Evolutionary conservation across 2,888 invertebrate species (phyloP), one percentile per base, ranked within the genome.

Genomic region (Geotrupes spiniger): DNA sequence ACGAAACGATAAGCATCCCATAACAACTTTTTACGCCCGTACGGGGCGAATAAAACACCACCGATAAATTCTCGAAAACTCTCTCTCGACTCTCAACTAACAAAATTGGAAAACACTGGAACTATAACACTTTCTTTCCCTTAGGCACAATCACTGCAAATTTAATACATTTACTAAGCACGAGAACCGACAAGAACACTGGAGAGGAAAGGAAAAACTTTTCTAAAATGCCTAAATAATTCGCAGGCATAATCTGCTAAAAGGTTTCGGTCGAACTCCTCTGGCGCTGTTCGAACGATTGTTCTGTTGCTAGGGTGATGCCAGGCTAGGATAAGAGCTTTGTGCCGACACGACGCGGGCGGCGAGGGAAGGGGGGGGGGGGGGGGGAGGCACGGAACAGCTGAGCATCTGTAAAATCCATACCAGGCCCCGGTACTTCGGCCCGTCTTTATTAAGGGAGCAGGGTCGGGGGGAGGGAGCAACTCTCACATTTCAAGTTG

Each of bases 361-460:
- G 16, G 14, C 27, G 45, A n/a, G 46, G 50, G 48, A 49, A 36
- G 48, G 44, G 37, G 52, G 38, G 49, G 44, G 41, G 39, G 46
- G 42, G 12, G 41, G 39, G 45, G 36, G 36, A 42, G 50, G 49
- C 37, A 51, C 48, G 52, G 53, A 62, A 62, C 63, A 63, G 60
- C 58, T 61, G 62, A 63, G 61, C 60, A 60, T 59, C 59, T 60
- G 63, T 60, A 61, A 56, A 56, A 62, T 62, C 62, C 61, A 59
- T 59, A 57, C 53, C 53, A 54, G 46, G 52, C 49, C 45, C 53
- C 38, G 37, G 45, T 45, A 38, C 31, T 28, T 45, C 31, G 10
- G 38, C 45, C 38, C 8, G 44, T 16, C 38, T 45, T 45, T 45
- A 45, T 45, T 38, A 45, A 45, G 37, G 45, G 45, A 40, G 40